Percentiles rank a stretch among this genome's conserved stretches.
Evolutionary conservation across 2,797 vertebrate species (phyloP).

Genomic region (Chaenodraco wilsoni): DNA sequence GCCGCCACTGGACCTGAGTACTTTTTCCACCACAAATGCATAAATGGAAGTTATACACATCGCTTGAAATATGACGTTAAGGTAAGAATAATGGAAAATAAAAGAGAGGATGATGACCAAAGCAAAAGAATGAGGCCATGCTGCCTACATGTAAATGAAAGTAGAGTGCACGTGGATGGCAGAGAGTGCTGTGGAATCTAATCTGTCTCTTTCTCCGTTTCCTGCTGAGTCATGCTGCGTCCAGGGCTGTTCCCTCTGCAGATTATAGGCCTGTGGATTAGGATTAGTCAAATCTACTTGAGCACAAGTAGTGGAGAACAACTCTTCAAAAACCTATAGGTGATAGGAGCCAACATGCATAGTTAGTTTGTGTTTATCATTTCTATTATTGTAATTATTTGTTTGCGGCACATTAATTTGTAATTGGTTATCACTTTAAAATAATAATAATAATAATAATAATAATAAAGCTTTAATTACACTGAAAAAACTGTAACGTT

Average conservation of each 20-base stretch:
- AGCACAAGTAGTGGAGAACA: background rate
- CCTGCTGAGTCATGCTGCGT: constrained; percentile 36
- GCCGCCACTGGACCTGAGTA: too few relatives aligned
- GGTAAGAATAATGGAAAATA: background rate
- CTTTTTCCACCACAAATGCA: too few relatives aligned
- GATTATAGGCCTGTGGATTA: constrained; percentile 62
- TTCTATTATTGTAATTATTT: too few relatives aligned
- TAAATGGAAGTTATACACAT: background rate
- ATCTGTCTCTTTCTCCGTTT: background rate
- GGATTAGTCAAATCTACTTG: constrained; percentile 53
- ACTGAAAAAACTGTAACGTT: too few relatives aligned
- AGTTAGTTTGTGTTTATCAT: too few relatives aligned
- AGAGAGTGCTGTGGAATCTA: too few relatives aligned
- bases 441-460: too few relatives aligned
- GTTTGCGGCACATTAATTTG: too few relatives aligned
- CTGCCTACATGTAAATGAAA: background rate
- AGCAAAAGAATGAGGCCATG: background rate
- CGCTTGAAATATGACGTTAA: background rate
- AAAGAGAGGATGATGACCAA: background rate
- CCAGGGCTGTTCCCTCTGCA: constrained; percentile 46
- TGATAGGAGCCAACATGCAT: too few relatives aligned
- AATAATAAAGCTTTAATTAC: too few relatives aligned
- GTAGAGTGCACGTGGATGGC: background rate
- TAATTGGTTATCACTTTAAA: too few relatives aligned
- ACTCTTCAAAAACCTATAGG: too few relatives aligned